Evolutionary conservation across 2,113 vertebrate species (phyloP).

Genomic region (Ceyx cyanopectus): DNA sequence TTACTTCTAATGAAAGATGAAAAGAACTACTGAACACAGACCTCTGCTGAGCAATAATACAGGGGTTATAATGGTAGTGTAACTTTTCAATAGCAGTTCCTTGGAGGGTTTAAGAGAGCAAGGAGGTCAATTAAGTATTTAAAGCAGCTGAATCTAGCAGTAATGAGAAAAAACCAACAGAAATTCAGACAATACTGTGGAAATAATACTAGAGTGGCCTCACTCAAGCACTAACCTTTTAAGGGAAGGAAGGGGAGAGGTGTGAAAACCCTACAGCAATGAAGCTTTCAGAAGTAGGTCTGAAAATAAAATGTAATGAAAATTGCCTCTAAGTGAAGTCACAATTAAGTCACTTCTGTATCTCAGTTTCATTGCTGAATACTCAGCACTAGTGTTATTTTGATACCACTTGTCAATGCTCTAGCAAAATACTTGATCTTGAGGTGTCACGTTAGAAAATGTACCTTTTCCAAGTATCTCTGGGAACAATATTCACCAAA

Average conservation of each 20-base stretch:
- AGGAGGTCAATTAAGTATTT: conserved; percentile 3
- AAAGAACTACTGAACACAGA: not conserved
- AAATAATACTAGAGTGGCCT: not conserved
- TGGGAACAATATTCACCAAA: not conserved
- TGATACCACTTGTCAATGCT: not conserved
- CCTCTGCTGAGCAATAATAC: not conserved
- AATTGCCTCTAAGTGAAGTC: not conserved
- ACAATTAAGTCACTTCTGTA: not conserved
- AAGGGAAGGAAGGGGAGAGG: not conserved
- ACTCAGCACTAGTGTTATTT: not conserved
- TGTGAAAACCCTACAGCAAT: not conserved
- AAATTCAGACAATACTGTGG: not conserved
- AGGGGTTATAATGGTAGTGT: not conserved
- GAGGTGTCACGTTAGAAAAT: not conserved
- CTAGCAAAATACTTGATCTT: not conserved
- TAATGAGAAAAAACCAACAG: conserved; percentile 8
- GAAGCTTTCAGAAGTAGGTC: not conserved
- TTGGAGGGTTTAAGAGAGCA: not conserved
- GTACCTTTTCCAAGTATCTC: not conserved
- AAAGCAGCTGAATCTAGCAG: not conserved
- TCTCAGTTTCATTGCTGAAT: not conserved
- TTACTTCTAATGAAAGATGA: not conserved
- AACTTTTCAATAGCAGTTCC: not conserved
- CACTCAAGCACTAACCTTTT: not conserved
- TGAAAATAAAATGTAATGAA: not conserved